These are phyloP conservation scores for Gambusia yucatana DNA, from an alignment of 2,797 vertebrate genomes.

Conservation along the genomic window DNA sequence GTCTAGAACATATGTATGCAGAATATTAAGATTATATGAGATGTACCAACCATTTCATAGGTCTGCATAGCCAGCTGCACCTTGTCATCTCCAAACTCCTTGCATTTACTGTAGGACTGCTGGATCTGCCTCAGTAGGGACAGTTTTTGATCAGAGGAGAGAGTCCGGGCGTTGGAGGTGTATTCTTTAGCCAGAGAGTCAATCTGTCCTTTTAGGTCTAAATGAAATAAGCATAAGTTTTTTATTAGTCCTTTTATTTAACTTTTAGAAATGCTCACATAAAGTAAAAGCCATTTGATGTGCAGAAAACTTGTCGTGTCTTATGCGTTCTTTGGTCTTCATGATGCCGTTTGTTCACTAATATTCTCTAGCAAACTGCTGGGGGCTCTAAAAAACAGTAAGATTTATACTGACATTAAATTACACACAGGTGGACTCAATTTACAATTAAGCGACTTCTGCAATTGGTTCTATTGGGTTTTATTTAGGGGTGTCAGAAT, in stretches of 20 bases:
- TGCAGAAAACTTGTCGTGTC: background rate
- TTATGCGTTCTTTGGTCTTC: background rate
- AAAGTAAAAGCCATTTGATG: background rate
- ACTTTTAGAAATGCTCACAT: background rate
- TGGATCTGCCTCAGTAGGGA: conserved; percentile 96
- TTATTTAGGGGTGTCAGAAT: background rate
- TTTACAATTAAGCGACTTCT: background rate
- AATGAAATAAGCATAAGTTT: background rate
- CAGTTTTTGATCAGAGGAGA: conserved; percentile 93
- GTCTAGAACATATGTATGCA: background rate
- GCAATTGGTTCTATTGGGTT: background rate
- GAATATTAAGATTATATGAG: background rate
- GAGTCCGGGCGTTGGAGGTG: conserved; percentile 89
- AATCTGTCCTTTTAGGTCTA: conserved; percentile 96
- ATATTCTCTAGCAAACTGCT: background rate
- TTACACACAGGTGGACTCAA: background rate
- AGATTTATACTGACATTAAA: background rate
- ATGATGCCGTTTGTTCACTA: background rate
- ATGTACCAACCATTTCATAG: conserved; percentile 93
- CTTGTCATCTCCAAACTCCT: conserved; percentile 98
- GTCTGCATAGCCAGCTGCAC: conserved; percentile 99
- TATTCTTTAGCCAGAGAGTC: conserved; percentile 95
- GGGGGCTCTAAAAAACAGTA: background rate
- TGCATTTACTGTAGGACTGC: conserved; percentile 95
- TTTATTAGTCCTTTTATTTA: background rate